phyloP scores from a whole-genome alignment of 2,113 vertebrate genomes.

The Poeciliopsis retropinna region DNA sequence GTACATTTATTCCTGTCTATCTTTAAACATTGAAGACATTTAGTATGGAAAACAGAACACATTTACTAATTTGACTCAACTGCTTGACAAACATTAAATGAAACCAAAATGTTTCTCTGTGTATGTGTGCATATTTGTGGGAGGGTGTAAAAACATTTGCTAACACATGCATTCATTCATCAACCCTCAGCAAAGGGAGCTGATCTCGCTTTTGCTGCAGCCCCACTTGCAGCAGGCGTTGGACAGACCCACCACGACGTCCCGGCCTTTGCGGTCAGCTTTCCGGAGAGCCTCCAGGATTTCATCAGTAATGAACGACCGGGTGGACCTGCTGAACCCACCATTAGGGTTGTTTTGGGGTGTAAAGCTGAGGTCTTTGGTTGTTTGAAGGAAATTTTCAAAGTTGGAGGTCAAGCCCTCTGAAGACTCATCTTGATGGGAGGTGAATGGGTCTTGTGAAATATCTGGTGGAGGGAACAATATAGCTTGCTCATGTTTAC shows the following conservation, averaged over 20 bases:
- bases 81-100: not conserved
- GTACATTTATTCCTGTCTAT: not conserved
- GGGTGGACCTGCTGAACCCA: slow-evolving; percentile 65
- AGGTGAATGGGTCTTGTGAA: slow-evolving; percentile 66
- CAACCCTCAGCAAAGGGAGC: slow-evolving; percentile 82
- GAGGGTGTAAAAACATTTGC: slow-evolving; percentile 13
- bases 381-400: slow-evolving; percentile 63
- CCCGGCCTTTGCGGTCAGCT: slow-evolving; percentile 76
- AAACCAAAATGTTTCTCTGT: not conserved
- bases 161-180: not conserved
- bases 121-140: slow-evolving; percentile 5
- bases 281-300: slow-evolving; percentile 79
- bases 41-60: not conserved
- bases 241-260: slow-evolving; percentile 83
- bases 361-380: slow-evolving; percentile 52
- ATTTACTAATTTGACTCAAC: not conserved
- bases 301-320: slow-evolving; percentile 74
- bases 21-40: not conserved
- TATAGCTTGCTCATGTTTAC: not conserved
- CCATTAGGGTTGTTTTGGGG: slow-evolving; percentile 45
- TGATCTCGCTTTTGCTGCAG: slow-evolving; percentile 88
- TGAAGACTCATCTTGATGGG: slow-evolving; percentile 57
- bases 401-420: slow-evolving; percentile 56
- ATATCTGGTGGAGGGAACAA: slow-evolving; percentile 52
- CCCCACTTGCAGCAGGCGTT: slow-evolving; percentile 88